phyloP scores from a whole-genome alignment of 1,140 invertebrate species.

The Carposina sasakii region DNA sequence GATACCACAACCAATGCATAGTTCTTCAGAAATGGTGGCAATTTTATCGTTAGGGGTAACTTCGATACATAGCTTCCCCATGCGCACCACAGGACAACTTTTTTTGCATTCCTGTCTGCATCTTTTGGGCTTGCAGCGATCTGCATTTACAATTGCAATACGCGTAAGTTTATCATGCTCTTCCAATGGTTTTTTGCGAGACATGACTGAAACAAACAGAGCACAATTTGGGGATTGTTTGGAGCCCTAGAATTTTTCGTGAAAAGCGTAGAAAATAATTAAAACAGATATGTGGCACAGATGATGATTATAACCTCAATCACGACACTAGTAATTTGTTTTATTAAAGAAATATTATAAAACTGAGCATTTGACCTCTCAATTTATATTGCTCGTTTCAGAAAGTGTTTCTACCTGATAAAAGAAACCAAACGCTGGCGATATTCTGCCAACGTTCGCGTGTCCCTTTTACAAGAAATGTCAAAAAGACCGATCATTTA shows the following conservation, averaged over 20 bases:
- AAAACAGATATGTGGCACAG: constrained; percentile 56
- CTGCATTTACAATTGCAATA: constrained; percentile 98
- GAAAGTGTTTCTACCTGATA: constrained; percentile 50
- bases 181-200: constrained; percentile 82
- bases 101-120: constrained; percentile 99
- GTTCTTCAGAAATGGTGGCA: constrained; percentile 97
- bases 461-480: constrained; percentile 59
- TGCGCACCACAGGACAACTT: constrained; percentile 97
- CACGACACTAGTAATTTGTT: constrained; percentile 35
- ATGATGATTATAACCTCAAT: constrained; percentile 53
- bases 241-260: too few species aligned
- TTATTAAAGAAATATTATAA: constrained; percentile 12
- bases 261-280: too few species aligned
- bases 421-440: constrained; percentile 60
- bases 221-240: too few species aligned
- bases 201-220: constrained; percentile 73
- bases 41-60: constrained; percentile 98
- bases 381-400: constrained; percentile 8
- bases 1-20: constrained; percentile 99
- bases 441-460: constrained; percentile 64
- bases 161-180: constrained; percentile 94
- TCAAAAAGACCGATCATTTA: constrained; percentile 51
- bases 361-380: not conserved
- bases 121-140: constrained; percentile 99
- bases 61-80: constrained; percentile 99